Evolutionary conservation across 1,140 invertebrate genomes (phyloP), one percentile per base, ranked within the genome.

Genomic region (Wasmannia auropunctata): DNA sequence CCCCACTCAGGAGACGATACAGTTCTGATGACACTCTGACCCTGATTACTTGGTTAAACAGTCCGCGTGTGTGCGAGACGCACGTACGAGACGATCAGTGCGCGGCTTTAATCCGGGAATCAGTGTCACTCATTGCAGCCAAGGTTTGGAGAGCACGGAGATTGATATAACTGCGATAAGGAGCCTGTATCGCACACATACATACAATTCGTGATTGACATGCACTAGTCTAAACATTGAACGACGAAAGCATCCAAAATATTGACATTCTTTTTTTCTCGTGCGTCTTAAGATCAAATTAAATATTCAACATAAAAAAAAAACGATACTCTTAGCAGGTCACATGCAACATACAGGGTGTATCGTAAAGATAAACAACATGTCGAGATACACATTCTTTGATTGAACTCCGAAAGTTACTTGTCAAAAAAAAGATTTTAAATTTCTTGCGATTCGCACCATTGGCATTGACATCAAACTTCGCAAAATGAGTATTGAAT

Each of bases 21-120:
- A 58, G 31, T 75, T 79, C 70, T 65, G 87, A 91, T 91, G 87
- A 74, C 90, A 91, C 63, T 87, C 40, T 91, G 89, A 89, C 90
- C 87, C 87, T 87, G 87, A 91, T 91, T 91, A 65, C 28, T 56
- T 58, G 74, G 74, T 84, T 72, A 67, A 88, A 76, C 69, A 34
- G 22, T 40, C 58, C 25, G 51, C 51, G 51, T 67, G 72, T 54
- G 25, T 63, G 49, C 31, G 34, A n/a, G n/a, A n/a, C n/a, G n/a
- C 22, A 11, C 37, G 3, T 34, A 1, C 31, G 28, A 19, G 51
- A 10, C 7, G n/a, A 8, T 54, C 51, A 22, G 10, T 54, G n/a
- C 51, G 51, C n/a, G 31, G 7, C 34, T 31, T n/a, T 46, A 77
- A 77, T 63, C 28, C n/a, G 49, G 10, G 28, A 49, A 34, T 28